phyloP scores from a whole-genome alignment of 2,113 vertebrate genomes.

The Rana temporaria region DNA sequence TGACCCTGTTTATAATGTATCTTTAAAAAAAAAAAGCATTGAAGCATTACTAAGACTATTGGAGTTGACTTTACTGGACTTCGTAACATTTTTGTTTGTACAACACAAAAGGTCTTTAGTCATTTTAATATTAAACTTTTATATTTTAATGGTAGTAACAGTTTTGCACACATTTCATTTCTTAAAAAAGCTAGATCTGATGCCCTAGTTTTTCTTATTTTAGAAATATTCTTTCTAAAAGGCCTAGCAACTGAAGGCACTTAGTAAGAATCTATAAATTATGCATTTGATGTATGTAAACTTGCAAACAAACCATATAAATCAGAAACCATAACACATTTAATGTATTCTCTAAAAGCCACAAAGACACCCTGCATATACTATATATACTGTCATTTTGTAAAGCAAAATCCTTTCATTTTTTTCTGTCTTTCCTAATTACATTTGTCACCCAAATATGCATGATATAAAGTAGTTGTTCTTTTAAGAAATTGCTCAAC shows the following conservation, averaged over 20 bases:
- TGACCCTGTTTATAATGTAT: too few relatives aligned
- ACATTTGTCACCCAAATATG: too few relatives aligned
- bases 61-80: slow-evolving; percentile 19
- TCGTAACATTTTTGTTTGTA: slow-evolving; percentile 1
- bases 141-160: slow-evolving; percentile 35
- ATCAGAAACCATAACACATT: slow-evolving; percentile 64
- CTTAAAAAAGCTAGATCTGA: slow-evolving; percentile 54
- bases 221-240: slow-evolving; percentile 59
- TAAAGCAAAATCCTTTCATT: not conserved
- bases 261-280: slow-evolving; percentile 65
- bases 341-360: slow-evolving; percentile 63
- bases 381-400: slow-evolving; percentile 55
- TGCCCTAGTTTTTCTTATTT: slow-evolving; percentile 59
- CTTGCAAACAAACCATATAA: slow-evolving; percentile 62
- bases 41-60: slow-evolving; percentile 3
- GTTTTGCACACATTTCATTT: slow-evolving; percentile 40
- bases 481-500: too few relatives aligned
- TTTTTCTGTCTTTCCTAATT: too few relatives aligned
- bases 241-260: slow-evolving; percentile 62
- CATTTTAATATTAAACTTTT: slow-evolving; percentile 41
- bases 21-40: too few relatives aligned
- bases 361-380: slow-evolving; percentile 57
- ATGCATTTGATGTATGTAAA: slow-evolving; percentile 56
- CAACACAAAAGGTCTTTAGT: not conserved
- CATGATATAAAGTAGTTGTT: too few relatives aligned